These are phyloP conservation scores for Polypedilum vanderplanki DNA, from an alignment of 1,140 invertebrate genomes.

Conservation along the genomic window DNA sequence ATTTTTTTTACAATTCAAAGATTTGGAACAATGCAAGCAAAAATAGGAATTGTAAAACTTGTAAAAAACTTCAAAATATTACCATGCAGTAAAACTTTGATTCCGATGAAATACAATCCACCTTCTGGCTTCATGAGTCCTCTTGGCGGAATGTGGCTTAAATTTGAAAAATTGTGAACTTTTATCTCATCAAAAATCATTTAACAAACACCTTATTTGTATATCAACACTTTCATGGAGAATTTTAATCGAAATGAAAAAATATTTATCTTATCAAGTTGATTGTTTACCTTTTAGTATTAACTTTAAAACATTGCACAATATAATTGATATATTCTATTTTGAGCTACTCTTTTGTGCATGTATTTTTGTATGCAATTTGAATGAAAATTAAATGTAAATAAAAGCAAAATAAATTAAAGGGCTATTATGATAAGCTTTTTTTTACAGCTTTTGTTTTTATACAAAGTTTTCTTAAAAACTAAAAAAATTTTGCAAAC, in stretches of 20 bases:
- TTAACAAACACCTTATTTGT: neutral
- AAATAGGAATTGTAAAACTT: constrained; percentile 53
- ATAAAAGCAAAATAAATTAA: too few relatives aligned
- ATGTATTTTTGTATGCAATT: too few relatives aligned
- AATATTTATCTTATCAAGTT: neutral
- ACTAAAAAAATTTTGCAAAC: too few relatives aligned
- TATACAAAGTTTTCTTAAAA: too few relatives aligned
- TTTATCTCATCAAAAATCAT: neutral
- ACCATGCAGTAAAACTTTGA: constrained; percentile 44
- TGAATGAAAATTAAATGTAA: too few relatives aligned
- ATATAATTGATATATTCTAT: too few relatives aligned
- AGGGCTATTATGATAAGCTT: too few relatives aligned
- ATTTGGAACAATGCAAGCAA: constrained; percentile 59
- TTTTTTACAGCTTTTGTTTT: too few relatives aligned
- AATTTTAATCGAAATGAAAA: neutral
- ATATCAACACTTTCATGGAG: neutral
- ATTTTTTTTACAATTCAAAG: constrained; percentile 39
- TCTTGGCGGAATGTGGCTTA: constrained; percentile 40
- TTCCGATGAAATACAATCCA: constrained; percentile 45
- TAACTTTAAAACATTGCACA: neutral
- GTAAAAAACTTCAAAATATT: constrained; percentile 45
- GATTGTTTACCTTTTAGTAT: neutral
- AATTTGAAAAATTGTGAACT: neutral
- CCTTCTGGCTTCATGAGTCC: constrained; percentile 42
- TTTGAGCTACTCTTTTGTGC: too few relatives aligned